A percentile compares a stretch with the other conserved stretches of the same genome.
Conservation (phyloP, 2,888 invertebrate genomes). For the Erebia ligea region DNA sequence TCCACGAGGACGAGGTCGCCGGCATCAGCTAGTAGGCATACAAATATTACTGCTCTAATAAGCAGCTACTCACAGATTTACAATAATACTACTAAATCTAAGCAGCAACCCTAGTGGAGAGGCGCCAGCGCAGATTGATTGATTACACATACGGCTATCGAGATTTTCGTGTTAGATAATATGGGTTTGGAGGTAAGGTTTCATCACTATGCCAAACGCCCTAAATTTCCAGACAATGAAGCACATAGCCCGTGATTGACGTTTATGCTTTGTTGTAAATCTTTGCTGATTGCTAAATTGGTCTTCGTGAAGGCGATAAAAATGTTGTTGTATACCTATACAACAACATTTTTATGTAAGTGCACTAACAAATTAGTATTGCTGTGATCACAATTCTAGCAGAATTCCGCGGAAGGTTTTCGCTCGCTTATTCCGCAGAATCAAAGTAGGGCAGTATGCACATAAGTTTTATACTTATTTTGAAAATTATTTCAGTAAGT, state of each 20-base stretch:
- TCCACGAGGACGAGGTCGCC: too few species aligned
- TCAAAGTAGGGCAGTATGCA: too few species aligned
- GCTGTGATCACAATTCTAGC: not conserved
- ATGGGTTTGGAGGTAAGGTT: slow-evolving; percentile 33
- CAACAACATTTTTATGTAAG: not conserved
- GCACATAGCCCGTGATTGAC: slow-evolving; percentile 8
- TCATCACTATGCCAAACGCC: slow-evolving; percentile 33
- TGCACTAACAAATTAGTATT: too few species aligned
- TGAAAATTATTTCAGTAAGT: too few species aligned
- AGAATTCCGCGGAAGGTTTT: too few species aligned
- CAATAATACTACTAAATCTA: too few species aligned
- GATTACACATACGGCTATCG: slow-evolving; percentile 38
- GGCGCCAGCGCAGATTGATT: slow-evolving; percentile 43
- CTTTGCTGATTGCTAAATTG: slow-evolving; percentile 17
- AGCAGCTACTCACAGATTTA: too few species aligned
- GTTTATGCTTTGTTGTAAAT: slow-evolving; percentile 16
- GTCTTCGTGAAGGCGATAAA: slow-evolving; percentile 4
- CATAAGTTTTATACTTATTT: too few species aligned
- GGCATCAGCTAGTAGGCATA: too few species aligned
- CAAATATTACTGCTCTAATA: too few species aligned
- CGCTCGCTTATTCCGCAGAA: too few species aligned
- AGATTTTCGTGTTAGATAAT: slow-evolving; percentile 37
- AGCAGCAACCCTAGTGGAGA: slow-evolving; percentile 20
- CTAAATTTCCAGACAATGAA: slow-evolving; percentile 27
- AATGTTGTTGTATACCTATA: not conserved